phyloP scores from a whole-genome alignment of 2,888 invertebrate species.

The Microctonus aethiopoides region DNA sequence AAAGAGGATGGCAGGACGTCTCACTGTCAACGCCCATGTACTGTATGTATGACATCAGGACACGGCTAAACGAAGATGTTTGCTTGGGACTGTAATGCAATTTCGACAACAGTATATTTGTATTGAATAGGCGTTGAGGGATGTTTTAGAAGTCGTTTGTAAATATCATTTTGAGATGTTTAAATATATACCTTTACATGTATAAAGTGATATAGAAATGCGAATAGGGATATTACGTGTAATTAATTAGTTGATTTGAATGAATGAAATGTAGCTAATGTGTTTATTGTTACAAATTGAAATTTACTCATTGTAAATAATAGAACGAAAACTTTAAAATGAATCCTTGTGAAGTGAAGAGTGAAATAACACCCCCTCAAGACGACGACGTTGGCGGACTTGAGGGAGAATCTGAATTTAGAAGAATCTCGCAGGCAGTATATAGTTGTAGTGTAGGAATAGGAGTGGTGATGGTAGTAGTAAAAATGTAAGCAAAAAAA shows the following conservation, averaged over 20 bases:
- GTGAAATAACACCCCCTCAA: no score
- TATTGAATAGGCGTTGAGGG: neutral
- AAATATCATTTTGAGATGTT: neutral
- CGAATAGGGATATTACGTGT: no score
- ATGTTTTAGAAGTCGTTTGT: conserved; percentile 49
- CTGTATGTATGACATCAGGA: conserved; percentile 23
- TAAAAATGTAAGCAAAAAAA: conserved; percentile 39
- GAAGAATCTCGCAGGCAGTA: neutral
- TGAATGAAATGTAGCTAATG: no score
- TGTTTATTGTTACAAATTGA: neutral
- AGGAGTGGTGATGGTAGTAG: neutral
- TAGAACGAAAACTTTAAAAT: neutral
- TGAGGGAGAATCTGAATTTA: neutral
- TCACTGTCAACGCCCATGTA: conserved; percentile 13
- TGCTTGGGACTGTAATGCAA: conserved; percentile 64
- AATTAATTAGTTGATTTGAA: no score
- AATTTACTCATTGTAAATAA: neutral
- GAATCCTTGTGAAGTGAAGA: neutral
- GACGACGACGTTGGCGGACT: neutral
- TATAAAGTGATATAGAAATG: no score
- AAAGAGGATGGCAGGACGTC: conserved; percentile 48
- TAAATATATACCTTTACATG: no score
- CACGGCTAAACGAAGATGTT: conserved; percentile 49
- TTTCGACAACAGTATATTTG: conserved; percentile 63
- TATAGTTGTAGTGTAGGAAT: neutral